phyloP scores from a whole-genome alignment of 2,797 vertebrate genomes.

The Melanotaenia parkinsoni region DNA sequence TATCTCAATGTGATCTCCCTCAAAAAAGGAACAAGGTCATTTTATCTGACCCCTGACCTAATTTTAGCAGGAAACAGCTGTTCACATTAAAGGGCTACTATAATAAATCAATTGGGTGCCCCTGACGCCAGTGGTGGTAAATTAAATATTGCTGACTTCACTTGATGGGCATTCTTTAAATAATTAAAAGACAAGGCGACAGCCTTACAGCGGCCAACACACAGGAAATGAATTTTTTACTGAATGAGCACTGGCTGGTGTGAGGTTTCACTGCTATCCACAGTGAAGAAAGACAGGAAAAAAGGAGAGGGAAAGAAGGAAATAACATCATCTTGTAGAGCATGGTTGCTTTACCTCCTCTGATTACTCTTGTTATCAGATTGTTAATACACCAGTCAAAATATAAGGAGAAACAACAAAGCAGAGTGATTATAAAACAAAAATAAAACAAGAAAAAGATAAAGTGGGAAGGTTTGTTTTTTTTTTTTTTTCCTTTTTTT shows the following conservation, averaged over 20 bases:
- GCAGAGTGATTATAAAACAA: background rate
- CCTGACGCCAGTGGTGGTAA: conserved; percentile 72
- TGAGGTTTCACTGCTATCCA: conserved; percentile 69
- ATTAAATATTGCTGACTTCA: conserved; percentile 83
- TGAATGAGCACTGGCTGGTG: conserved; percentile 52
- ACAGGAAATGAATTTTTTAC: conserved; percentile 79
- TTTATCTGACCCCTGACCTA: conserved; percentile 79
- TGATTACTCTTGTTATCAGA: background rate
- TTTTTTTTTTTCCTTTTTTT: background rate
- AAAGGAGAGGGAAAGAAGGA: background rate
- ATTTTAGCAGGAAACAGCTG: conserved; percentile 85
- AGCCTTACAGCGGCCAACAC: conserved; percentile 57
- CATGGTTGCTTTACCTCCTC: conserved; percentile 8
- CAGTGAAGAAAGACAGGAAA: conserved; percentile 4
- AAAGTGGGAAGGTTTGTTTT: background rate
- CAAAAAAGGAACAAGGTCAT: conserved; percentile 70
- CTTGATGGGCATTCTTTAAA: conserved; percentile 77
- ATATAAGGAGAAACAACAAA: background rate
- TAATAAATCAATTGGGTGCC: conserved; percentile 79
- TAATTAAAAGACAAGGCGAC: conserved; percentile 76
- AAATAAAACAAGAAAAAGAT: background rate
- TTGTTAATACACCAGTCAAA: background rate
- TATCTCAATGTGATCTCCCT: conserved; percentile 45
- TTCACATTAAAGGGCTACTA: conserved; percentile 73
- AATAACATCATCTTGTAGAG: background rate